These are phyloP conservation scores for Mythimna loreyi DNA, from an alignment of 2,888 invertebrate genomes.

Conservation along the genomic window DNA sequence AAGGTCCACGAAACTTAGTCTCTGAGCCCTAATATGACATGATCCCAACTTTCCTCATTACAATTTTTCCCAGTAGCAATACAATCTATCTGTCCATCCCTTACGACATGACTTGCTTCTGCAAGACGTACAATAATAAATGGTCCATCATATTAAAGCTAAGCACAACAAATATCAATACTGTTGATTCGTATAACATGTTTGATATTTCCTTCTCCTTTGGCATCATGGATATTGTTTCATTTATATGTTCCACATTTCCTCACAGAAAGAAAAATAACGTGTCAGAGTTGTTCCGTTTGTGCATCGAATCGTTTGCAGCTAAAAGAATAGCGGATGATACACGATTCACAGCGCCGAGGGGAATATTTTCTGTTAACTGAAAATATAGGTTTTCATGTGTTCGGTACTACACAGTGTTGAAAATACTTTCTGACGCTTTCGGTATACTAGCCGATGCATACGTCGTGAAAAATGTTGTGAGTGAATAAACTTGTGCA, in stretches of 20 bases:
- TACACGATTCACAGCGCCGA: conserved; percentile 27
- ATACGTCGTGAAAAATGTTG: not conserved
- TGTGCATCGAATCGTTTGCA: conserved; percentile 57
- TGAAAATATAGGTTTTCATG: conserved; percentile 39
- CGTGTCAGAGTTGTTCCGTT: conserved; percentile 49
- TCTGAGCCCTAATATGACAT: not conserved
- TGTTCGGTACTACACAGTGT: conserved; percentile 3
- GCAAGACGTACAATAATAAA: conserved; percentile 10
- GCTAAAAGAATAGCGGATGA: conserved; percentile 50
- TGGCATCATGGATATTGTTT: conserved; percentile 31
- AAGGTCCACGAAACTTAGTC: not conserved
- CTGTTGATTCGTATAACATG: conserved; percentile 23
- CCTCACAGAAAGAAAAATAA: conserved; percentile 40
- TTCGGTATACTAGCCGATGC: conserved; percentile 2
- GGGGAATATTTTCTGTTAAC: conserved; percentile 34
- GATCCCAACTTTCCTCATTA: not conserved
- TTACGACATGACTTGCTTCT: conserved; percentile 5
- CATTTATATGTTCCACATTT: conserved; percentile 47
- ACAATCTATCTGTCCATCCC: conserved; percentile 2
- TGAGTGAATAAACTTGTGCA: not conserved
- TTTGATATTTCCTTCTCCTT: conserved; percentile 26
- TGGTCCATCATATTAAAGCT: conserved; percentile 11
- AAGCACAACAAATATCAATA: conserved; percentile 32
- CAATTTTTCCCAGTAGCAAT: not conserved
- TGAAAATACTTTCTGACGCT: not conserved